Evolutionary conservation across 2,797 vertebrate genomes (phyloP).

Genomic region (Channallabes apus): DNA sequence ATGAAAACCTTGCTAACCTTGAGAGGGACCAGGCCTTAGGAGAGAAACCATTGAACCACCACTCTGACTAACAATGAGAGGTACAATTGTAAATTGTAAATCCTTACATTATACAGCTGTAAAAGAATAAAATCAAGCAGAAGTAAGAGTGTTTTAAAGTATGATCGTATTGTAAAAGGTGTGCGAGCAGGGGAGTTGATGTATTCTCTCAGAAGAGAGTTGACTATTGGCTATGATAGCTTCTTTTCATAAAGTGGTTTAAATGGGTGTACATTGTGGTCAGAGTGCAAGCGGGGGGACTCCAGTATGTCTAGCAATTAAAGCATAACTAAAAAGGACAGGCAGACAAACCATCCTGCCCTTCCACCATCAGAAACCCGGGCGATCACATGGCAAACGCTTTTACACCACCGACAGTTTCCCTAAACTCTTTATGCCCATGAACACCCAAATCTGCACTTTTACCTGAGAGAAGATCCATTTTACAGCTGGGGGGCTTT

Average conservation of each 20-base stretch:
- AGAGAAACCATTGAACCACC: neutral
- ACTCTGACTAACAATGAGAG: neutral
- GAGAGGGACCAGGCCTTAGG: neutral
- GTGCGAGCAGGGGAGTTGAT: too few species aligned
- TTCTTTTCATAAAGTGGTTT: neutral
- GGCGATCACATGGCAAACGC: neutral
- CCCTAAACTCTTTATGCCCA: neutral
- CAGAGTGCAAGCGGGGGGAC: neutral
- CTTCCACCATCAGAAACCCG: neutral
- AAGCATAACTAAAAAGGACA: neutral
- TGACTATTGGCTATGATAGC: neutral
- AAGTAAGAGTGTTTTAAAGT: neutral
- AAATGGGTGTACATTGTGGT: neutral
- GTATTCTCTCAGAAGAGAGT: neutral
- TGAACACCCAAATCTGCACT: neutral
- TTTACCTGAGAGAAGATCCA: neutral
- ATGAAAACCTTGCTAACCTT: neutral
- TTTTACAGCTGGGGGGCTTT: too few species aligned
- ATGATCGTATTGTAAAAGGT: neutral
- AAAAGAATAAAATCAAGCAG: neutral
- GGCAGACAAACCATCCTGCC: neutral
- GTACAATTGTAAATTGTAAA: neutral
- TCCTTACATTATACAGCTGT: neutral
- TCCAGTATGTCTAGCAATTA: neutral
- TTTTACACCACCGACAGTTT: neutral